Evolutionary conservation across 2,888 invertebrate species (phyloP), one percentile per base, ranked within the genome.

Genomic region (Folsomia candida): DNA sequence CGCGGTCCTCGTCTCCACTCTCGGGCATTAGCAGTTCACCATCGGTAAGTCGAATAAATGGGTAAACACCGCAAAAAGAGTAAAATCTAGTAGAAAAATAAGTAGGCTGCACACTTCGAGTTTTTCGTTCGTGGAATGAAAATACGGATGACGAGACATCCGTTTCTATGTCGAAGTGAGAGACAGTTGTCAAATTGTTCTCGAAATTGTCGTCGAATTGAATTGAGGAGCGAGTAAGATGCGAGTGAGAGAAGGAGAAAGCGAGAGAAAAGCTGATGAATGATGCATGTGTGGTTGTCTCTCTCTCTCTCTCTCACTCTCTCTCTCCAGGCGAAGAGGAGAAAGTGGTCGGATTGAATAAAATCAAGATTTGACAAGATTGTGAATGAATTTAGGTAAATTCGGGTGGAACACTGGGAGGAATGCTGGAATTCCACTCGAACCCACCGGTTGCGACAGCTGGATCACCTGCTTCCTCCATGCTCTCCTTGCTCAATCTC

Each of bases 401-500:
- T 75, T 80, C 80, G 59, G 78, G 78, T 73, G 80, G 78, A 73
- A 71, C 72, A 57, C 72, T 78, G 60, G 76, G 74, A 71, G 75
- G 72, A 76, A 80, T 80, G 80, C 77, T 80, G 71, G 80, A 80
- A 70, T 80, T 80, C 65, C 80, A 79, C 74, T 79, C 80, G 22
- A 80, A 80, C 73, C 79, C 77, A 76, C 80, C 80, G 75, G 80
- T 80, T 76, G 76, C 80, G 67, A 80, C 80, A 77, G 80, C 79
- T 79, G 79, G 79, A 72, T 77, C 80, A 71, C 80, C 80, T 65
- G 80, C 80, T 75, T 80, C 80, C 57, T 80, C 87, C 81, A 87
- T 87, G 81, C 83, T 87, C 27, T 86, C 86, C 80, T 87, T 88
- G 81, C 85, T 88, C 75, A 87, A 87, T 81, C 82, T 88, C 75